phyloP scores from a whole-genome alignment of 2,113 vertebrate species.

The Equus quagga region DNA sequence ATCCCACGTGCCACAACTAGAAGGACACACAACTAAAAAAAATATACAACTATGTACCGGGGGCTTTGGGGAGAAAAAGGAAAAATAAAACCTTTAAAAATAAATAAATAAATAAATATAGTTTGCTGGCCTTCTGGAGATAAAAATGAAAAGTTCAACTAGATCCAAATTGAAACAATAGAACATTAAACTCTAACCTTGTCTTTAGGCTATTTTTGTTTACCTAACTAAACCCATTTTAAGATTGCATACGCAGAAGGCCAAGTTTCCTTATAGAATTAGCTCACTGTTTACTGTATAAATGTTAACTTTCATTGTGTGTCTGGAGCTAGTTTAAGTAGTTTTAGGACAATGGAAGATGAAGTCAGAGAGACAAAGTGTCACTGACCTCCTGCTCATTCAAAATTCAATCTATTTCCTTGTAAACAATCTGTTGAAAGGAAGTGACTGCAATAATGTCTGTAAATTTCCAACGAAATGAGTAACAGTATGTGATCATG shows the following conservation, averaged over 20 bases:
- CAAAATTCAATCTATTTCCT: conserved; percentile 67
- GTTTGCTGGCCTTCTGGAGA: neutral
- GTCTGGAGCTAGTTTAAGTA: conserved; percentile 28
- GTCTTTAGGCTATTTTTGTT: neutral
- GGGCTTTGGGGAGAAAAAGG: too few relatives aligned
- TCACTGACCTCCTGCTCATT: conserved; percentile 33
- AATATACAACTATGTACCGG: too few relatives aligned
- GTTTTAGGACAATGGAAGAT: conserved; percentile 51
- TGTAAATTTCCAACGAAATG: conserved; percentile 45
- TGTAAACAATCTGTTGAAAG: conserved; percentile 64
- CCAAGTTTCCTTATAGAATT: conserved; percentile 48
- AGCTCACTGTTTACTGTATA: neutral
- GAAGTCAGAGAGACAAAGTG: conserved; percentile 39
- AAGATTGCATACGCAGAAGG: neutral
- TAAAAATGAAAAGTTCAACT: neutral
- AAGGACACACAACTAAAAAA: too few relatives aligned
- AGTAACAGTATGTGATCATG: neutral
- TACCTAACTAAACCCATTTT: neutral
- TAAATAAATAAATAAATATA: neutral
- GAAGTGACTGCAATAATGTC: neutral
- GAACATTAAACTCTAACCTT: neutral
- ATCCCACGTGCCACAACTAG: too few relatives aligned
- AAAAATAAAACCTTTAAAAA: too few relatives aligned
- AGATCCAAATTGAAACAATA: neutral
- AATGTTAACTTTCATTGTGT: conserved; percentile 55